Evolutionary conservation across 2,888 invertebrate species (phyloP).

Genomic region (Horisme vitalbata): DNA sequence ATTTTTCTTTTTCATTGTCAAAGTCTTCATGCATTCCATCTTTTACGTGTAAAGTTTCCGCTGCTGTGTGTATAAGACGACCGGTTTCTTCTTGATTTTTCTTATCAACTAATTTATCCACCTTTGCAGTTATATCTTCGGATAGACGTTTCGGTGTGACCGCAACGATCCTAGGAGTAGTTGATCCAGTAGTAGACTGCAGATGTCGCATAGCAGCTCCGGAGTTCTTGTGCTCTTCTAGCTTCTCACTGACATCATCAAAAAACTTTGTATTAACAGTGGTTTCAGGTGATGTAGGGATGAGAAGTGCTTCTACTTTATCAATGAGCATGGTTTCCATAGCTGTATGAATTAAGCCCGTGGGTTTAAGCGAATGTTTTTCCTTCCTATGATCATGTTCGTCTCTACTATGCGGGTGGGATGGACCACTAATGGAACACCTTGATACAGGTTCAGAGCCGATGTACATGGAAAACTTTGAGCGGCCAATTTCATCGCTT

Average conservation of each 20-base stretch:
- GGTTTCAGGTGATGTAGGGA: slow-evolving; percentile 65
- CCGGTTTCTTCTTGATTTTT: slow-evolving; percentile 24
- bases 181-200: slow-evolving; percentile 28
- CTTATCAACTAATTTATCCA: slow-evolving; percentile 16
- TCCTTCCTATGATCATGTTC: slow-evolving; percentile 54
- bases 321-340: slow-evolving; percentile 83
- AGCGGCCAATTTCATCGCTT: slow-evolving; percentile 59
- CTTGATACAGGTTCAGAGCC: slow-evolving; percentile 74
- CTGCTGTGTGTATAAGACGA: slow-evolving; percentile 45
- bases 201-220: slow-evolving; percentile 35
- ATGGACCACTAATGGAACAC: slow-evolving; percentile 62
- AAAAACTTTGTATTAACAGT: slow-evolving; percentile 60
- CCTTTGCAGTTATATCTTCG: slow-evolving; percentile 27
- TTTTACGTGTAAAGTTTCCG: slow-evolving; percentile 12
- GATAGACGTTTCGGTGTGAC: slow-evolving; percentile 35
- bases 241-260: slow-evolving; percentile 64
- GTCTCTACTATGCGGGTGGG: slow-evolving; percentile 49
- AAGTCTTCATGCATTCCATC: slow-evolving; percentile 18
- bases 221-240: slow-evolving; percentile 62
- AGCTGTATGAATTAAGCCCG: slow-evolving; percentile 76
- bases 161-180: slow-evolving; percentile 33
- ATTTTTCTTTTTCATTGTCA: slow-evolving; percentile 9
- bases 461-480: slow-evolving; percentile 73
- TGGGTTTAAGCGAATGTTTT: slow-evolving; percentile 55
- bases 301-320: slow-evolving; percentile 70